Conservation (phyloP, 2,888 invertebrate species). For the Aleiodes leptofemur region DNA sequence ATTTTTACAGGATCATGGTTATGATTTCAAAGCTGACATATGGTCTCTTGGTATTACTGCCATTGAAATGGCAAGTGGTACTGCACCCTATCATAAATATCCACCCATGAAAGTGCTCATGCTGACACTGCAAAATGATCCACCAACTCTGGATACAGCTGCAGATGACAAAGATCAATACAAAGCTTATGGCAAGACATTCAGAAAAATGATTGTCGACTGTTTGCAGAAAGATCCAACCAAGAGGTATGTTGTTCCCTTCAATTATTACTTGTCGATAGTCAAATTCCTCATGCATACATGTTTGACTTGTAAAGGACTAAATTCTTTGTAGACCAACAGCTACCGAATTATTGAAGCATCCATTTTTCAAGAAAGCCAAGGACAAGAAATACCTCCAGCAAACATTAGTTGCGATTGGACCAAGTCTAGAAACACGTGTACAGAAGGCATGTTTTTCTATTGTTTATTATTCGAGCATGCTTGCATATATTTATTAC, state of each 20-base stretch:
- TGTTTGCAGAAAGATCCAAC: slow-evolving; percentile 97
- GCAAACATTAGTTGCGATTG: slow-evolving; percentile 89
- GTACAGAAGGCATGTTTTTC: slow-evolving; percentile 86
- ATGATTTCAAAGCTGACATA: slow-evolving; percentile 98
- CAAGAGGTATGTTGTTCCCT: slow-evolving; percentile 79
- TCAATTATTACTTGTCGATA: neutral
- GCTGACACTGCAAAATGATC: slow-evolving; percentile 98
- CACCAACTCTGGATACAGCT: slow-evolving; percentile 95
- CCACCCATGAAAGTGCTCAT: slow-evolving; percentile 99
- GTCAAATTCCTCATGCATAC: neutral
- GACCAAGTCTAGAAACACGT: slow-evolving; percentile 92
- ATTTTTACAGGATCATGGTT: slow-evolving; percentile 88
- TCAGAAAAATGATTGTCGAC: slow-evolving; percentile 96
- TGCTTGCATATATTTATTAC: slow-evolving; percentile 34
- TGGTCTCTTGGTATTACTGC: slow-evolving; percentile 98
- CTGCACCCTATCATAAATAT: slow-evolving; percentile 98
- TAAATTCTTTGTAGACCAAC: slow-evolving; percentile 81
- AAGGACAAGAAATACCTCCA: slow-evolving; percentile 94
- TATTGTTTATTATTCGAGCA: slow-evolving; percentile 8
- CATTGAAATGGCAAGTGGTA: slow-evolving; percentile 98
- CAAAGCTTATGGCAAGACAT: slow-evolving; percentile 97
- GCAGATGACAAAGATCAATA: slow-evolving; percentile 98
- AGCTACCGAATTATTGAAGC: slow-evolving; percentile 95
- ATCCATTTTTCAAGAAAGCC: slow-evolving; percentile 98
- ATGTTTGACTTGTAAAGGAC: neutral